Evolutionary conservation across 2,888 invertebrate genomes (phyloP), one percentile per base, ranked within the genome.

Genomic region (Deladenus siricidicola): DNA sequence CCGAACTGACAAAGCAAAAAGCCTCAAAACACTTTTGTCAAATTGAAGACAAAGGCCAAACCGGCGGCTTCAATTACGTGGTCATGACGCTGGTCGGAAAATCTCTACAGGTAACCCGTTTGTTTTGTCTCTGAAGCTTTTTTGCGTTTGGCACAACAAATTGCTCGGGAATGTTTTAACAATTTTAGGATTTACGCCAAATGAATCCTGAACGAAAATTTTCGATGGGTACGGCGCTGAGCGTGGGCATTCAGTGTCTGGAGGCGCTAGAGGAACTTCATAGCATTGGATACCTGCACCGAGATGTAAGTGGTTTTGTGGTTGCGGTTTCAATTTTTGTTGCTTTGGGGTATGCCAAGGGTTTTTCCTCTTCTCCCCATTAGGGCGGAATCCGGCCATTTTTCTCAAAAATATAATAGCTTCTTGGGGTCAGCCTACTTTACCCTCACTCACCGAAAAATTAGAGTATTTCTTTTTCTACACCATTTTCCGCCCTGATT

Each of bases 191-290:
- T 17, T 45, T 64, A 21, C 64, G 64, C 24, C 17, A 47, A 14
- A 45, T 17, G n/a, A 30, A 52, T 6, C 66, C 56, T 4, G 50
- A 55, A 8, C 52, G 54, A 34, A 57, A 67, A 24, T 67, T 67
- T 34, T 67, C 66, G 43, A 63, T 63, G 56, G 73, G 73, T 29
- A 72, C 73, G 6, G 67, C 73, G 10, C 65, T 73, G 19, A 63
- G 68, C 39, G 64, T 68, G 10, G 72, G 64, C 1, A 67, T 69
- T 47, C 73, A 73, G 62, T 65, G 69, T 14, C 56, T 73, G 8
- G 71, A 72, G 54, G 72, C 73, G 6, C 63, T 74, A 8, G 71
- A 67, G 45, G 67, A 65, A 19, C 26, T 65, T 4, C 65, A 65
- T 39, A 43, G 56, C 23, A 55, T 65, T 43, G 65, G 65, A n/a